Conservation (phyloP, 2,888 invertebrate genomes). For the Lottia scabra region DNA sequence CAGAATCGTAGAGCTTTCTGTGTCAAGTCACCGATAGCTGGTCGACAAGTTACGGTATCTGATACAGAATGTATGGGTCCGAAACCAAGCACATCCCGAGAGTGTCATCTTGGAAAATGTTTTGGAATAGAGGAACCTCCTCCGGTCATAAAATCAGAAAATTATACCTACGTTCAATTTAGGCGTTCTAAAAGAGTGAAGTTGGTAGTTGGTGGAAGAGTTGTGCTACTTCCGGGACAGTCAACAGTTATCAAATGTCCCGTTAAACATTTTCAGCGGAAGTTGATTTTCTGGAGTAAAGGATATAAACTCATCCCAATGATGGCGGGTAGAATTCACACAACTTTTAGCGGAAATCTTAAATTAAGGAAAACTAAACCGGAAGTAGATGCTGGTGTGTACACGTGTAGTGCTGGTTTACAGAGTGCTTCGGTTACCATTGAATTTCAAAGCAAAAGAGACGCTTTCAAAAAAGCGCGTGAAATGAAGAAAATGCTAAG, state of each 20-base stretch:
- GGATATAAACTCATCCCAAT: constrained; percentile 49
- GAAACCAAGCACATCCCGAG: constrained; percentile 37
- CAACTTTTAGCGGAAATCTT: constrained; percentile 47
- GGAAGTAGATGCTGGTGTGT: constrained; percentile 45
- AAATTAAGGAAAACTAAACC: constrained; percentile 50
- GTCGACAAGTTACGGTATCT: constrained; percentile 43
- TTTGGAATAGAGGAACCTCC: constrained; percentile 34
- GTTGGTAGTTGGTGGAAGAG: constrained; percentile 44
- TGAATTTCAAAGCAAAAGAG: constrained; percentile 46
- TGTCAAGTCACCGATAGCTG: constrained; percentile 68
- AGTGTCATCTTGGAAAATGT: constrained; percentile 49
- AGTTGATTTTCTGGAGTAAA: constrained; percentile 57
- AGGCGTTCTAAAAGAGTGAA: constrained; percentile 44
- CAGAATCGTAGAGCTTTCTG: constrained; percentile 89
- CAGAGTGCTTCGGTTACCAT: constrained; percentile 46
- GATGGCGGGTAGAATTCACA: constrained; percentile 48
- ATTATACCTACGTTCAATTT: constrained; percentile 54
- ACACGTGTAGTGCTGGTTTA: constrained; percentile 53
- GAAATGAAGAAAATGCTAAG: constrained; percentile 37
- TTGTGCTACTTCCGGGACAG: constrained; percentile 52
- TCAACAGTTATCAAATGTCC: constrained; percentile 56
- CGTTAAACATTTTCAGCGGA: constrained; percentile 54
- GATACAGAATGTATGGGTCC: constrained; percentile 44
- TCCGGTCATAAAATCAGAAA: constrained; percentile 43
- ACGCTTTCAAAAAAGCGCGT: constrained; percentile 39